Conservation (phyloP, 2,797 vertebrate species). For the Brotula barbata region DNA sequence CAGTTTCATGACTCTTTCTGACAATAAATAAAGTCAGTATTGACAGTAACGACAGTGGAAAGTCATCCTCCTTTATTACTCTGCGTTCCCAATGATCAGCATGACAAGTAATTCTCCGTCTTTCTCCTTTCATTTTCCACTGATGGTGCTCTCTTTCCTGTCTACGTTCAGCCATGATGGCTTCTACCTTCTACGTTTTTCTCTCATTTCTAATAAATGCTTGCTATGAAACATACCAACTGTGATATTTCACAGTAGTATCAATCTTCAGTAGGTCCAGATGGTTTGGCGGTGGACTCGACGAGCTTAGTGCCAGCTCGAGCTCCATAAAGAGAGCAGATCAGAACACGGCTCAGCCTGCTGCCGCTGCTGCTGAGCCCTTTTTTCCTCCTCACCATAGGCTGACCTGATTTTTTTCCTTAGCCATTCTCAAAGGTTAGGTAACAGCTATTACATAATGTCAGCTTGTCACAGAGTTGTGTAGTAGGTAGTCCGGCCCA, state of each 20-base stretch:
- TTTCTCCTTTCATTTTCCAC: neutral
- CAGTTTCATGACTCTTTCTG: too few relatives aligned
- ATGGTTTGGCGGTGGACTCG: neutral
- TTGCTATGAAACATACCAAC: too few relatives aligned
- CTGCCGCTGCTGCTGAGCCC: slow-evolving; percentile 23
- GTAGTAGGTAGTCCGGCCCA: slow-evolving; percentile 41
- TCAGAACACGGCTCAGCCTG: slow-evolving; percentile 13
- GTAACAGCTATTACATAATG: slow-evolving; percentile 79
- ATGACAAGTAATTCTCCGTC: too few relatives aligned
- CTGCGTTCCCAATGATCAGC: too few relatives aligned
- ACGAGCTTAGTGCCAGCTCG: slow-evolving; percentile 15
- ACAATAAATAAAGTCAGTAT: too few relatives aligned
- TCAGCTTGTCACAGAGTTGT: slow-evolving; percentile 60
- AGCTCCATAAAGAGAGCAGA: slow-evolving; percentile 32
- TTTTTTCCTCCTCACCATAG: slow-evolving; percentile 37
- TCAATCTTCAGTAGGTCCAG: neutral
- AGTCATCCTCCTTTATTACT: too few relatives aligned
- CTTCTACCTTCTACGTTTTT: too few relatives aligned
- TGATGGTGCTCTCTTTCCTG: neutral
- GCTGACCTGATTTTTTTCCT: slow-evolving; percentile 71
- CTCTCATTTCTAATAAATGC: too few relatives aligned
- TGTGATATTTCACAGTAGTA: too few relatives aligned
- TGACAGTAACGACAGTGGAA: too few relatives aligned
- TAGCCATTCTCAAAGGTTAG: slow-evolving; percentile 65
- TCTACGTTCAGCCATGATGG: neutral